Evolutionary conservation across 2,888 invertebrate genomes (phyloP).

Genomic region (Stomorhina lunata): DNA sequence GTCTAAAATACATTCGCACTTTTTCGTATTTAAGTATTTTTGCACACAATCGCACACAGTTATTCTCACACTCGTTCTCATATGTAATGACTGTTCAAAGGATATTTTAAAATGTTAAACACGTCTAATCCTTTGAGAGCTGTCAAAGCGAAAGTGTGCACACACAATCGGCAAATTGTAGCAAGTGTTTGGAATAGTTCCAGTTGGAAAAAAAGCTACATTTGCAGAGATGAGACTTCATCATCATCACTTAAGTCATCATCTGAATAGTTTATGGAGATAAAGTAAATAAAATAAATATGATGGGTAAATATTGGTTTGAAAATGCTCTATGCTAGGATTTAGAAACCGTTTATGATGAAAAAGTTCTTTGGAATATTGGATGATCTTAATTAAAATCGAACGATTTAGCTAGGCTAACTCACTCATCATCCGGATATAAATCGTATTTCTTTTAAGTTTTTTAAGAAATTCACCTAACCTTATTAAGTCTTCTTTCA

Average conservation of each 20-base stretch:
- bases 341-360: not conserved
- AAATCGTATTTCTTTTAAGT: too few species aligned
- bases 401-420: too few species aligned
- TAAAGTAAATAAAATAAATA: constrained; percentile 5
- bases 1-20: too few species aligned
- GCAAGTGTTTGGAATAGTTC: not conserved
- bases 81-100: constrained; percentile 51
- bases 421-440: too few species aligned
- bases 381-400: too few species aligned
- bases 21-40: too few species aligned
- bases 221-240: not conserved
- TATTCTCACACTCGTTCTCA: not conserved
- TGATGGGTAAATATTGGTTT: not conserved
- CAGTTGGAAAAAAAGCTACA: not conserved
- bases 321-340: not conserved
- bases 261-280: not conserved
- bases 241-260: not conserved
- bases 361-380: too few species aligned
- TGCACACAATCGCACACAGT: not conserved
- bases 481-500: too few species aligned
- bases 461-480: too few species aligned
- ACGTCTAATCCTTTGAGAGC: constrained; percentile 78
- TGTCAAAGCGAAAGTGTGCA: constrained; percentile 73
- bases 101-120: constrained; percentile 75
- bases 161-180: constrained; percentile 35